A percentile compares a stretch with the other conserved stretches of the same genome.
Evolutionary conservation across 2,888 invertebrate species (phyloP).

Genomic region (Zeuzera pyrina): DNA sequence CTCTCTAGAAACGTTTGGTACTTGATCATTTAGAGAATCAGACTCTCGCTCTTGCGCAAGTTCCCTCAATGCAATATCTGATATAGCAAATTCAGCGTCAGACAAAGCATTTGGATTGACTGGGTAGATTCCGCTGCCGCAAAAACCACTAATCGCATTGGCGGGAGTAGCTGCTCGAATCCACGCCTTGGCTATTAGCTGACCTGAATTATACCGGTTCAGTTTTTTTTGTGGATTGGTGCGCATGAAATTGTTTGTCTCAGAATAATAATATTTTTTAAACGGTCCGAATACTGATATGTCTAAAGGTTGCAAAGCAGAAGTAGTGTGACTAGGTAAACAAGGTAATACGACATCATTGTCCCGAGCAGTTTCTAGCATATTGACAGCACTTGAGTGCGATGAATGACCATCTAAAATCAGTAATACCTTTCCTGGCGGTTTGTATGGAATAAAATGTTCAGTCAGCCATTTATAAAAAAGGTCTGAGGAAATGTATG

Average conservation of each 20-base stretch:
- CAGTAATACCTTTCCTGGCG: slow-evolving; percentile 19
- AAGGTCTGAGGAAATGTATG: slow-evolving; percentile 17
- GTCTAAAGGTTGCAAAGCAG: slow-evolving; percentile 19
- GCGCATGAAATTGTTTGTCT: slow-evolving; percentile 4
- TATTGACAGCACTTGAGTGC: slow-evolving; percentile 18
- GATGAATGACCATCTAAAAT: slow-evolving; percentile 26
- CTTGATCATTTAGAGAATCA: slow-evolving; percentile 5
- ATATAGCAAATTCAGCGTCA: slow-evolving; percentile 18
- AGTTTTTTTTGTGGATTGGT: slow-evolving; percentile 8
- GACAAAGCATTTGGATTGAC: too few relatives aligned
- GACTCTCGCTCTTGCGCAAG: slow-evolving; percentile 13
- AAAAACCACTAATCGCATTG: too few relatives aligned
- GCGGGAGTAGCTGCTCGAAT: slow-evolving; percentile 10
- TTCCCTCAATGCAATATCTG: slow-evolving; percentile 14
- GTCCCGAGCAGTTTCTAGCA: too few relatives aligned
- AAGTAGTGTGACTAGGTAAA: slow-evolving; percentile 19
- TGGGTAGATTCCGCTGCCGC: too few relatives aligned
- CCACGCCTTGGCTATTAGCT: slow-evolving; percentile 6
- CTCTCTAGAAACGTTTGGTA: background rate
- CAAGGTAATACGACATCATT: slow-evolving; percentile 19
- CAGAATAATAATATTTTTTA: slow-evolving; percentile 2
- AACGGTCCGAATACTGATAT: slow-evolving; percentile 8
- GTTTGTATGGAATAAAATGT: slow-evolving; percentile 20
- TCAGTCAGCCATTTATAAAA: slow-evolving; percentile 20
- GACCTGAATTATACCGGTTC: slow-evolving; percentile 6